These are phyloP conservation scores for Virgularia gustaviana DNA, from an alignment of 92 coral and sea anemone genomes.

Conservation along the genomic window DNA sequence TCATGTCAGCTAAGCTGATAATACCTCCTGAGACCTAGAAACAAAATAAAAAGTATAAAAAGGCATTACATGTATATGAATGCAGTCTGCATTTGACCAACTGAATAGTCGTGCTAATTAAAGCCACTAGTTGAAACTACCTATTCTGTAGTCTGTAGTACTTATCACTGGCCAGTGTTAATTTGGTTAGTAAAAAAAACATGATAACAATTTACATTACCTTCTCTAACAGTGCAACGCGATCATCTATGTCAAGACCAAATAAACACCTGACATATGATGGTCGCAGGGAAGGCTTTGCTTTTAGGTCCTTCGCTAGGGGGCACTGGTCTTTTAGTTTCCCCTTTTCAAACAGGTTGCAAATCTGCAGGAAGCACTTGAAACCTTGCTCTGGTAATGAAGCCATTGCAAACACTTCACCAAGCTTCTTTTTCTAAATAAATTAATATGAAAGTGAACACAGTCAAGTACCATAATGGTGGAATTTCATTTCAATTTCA, in stretches of 20 bases:
- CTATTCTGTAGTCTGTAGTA: too few relatives aligned
- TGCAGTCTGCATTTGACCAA: neutral
- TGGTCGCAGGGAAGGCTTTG: neutral
- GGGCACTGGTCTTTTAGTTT: neutral
- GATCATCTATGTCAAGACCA: neutral
- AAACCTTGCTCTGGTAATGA: neutral
- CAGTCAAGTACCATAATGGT: too few relatives aligned
- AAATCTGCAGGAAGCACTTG: neutral
- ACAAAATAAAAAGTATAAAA: neutral
- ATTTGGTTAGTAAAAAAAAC: too few relatives aligned
- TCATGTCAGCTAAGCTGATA: neutral
- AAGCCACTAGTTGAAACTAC: too few relatives aligned
- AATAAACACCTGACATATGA: neutral
- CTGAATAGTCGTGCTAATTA: neutral
- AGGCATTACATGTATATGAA: neutral
- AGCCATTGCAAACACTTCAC: neutral
- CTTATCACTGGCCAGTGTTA: too few relatives aligned
- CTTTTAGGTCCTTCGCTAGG: neutral
- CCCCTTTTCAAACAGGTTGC: neutral
- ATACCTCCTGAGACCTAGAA: neutral
- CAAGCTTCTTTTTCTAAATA: neutral
- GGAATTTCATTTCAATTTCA: too few relatives aligned
- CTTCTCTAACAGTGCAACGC: constrained; percentile 25
- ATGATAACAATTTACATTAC: neutral
- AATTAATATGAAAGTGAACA: neutral